These are phyloP conservation scores for Megaleporinus macrocephalus DNA, from an alignment of 2,113 vertebrate genomes.

Conservation along the genomic window DNA sequence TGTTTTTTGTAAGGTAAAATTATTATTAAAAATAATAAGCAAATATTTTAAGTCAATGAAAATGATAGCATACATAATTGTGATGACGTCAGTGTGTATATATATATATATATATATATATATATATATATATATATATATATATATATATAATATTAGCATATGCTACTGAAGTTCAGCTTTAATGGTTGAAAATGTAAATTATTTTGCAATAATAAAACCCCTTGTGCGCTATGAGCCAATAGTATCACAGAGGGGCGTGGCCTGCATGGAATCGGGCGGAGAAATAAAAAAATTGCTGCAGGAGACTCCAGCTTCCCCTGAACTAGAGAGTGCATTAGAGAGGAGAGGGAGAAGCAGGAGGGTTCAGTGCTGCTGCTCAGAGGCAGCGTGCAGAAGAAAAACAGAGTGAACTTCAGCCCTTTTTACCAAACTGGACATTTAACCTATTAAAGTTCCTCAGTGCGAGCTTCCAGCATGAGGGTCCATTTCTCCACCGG, in stretches of 20 bases:
- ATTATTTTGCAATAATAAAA: no score
- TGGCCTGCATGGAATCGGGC: not conserved
- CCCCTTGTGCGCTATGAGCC: no score
- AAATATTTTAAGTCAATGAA: no score
- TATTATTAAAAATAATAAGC: no score
- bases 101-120: no score
- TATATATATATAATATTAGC: no score
- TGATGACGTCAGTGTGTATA: no score
- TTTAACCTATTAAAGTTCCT: not conserved
- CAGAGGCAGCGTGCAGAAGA: not conserved
- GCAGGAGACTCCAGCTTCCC: not conserved
- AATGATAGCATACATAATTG: no score
- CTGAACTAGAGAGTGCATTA: not conserved
- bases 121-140: no score
- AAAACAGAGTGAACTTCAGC: not conserved
- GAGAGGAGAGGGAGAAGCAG: not conserved
- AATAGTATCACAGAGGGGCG: not conserved
- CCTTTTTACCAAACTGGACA: not conserved
- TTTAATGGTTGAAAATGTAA: no score
- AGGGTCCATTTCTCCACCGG: slow-evolving; percentile 65
- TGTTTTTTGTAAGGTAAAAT: no score
- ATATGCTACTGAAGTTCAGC: no score
- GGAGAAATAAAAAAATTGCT: not conserved
- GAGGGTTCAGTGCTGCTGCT: not conserved
- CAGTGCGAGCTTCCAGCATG: slow-evolving; percentile 62